Evolutionary conservation across 2,113 vertebrate species (phyloP).

Genomic region (Colaptes auratus): DNA sequence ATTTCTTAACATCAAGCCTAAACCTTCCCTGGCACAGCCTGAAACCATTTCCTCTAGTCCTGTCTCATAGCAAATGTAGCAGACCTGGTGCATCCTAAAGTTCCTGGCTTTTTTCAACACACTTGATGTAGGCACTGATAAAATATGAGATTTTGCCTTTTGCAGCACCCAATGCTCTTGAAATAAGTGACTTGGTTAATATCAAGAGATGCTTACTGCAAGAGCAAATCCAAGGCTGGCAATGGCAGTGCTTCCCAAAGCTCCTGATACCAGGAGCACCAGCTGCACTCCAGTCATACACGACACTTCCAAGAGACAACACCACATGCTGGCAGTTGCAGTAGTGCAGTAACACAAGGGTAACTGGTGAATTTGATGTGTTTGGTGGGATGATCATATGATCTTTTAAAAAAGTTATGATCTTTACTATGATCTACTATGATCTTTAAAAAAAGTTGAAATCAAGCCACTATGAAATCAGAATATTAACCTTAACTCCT

Average conservation of each 20-base stretch:
- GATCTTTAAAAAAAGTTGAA: background rate
- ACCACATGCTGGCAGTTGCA: fast-evolving
- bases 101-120: background rate
- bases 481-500: background rate
- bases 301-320: background rate
- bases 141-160: background rate
- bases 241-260: background rate
- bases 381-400: background rate
- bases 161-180: background rate
- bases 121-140: background rate
- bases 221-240: background rate
- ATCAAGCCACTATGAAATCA: background rate
- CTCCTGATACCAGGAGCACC: background rate
- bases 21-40: too few species aligned
- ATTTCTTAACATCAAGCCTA: too few species aligned
- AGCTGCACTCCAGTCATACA: background rate
- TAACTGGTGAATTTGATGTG: too few species aligned
- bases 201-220: background rate
- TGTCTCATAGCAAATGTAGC: background rate
- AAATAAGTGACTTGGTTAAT: background rate
- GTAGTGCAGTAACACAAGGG: too few species aligned
- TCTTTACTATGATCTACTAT: too few species aligned
- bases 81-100: fast-evolving
- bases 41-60: too few species aligned
- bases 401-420: background rate